A percentile compares a stretch with the other conserved stretches of the same genome.
These are phyloP conservation scores for Vicugna pacos DNA, from an alignment of 2,113 vertebrate genomes.

Conservation along the genomic window DNA sequence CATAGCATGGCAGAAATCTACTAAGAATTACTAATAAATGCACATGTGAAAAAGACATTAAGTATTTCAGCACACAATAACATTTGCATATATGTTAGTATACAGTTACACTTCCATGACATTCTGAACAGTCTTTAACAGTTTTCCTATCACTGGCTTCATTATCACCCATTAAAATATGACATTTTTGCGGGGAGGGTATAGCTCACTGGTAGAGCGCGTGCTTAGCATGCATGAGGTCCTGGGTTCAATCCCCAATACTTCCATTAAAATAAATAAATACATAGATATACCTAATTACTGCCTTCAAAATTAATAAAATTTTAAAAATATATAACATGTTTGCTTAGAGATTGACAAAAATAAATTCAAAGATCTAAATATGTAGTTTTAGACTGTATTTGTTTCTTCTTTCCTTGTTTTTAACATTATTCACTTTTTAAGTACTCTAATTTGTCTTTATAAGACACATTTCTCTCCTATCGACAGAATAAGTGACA, in stretches of 20 bases:
- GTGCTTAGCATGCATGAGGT: too few species aligned
- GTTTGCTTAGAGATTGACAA: neutral
- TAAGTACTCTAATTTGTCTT: slow-evolving; percentile 26
- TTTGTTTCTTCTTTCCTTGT: neutral
- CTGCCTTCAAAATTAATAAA: too few species aligned
- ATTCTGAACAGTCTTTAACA: neutral
- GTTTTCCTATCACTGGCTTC: neutral
- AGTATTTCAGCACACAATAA: neutral
- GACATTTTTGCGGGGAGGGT: neutral
- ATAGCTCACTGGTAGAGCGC: too few species aligned
- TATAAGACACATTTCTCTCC: slow-evolving; percentile 56
- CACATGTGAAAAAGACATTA: neutral
- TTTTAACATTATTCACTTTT: neutral
- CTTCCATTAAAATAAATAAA: too few species aligned
- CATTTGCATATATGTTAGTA: slow-evolving; percentile 13
- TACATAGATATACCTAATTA: too few species aligned
- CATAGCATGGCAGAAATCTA: neutral
- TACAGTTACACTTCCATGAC: neutral
- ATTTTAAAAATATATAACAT: too few species aligned
- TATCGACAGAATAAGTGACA: slow-evolving; percentile 42
- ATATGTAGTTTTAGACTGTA: neutral
- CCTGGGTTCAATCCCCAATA: too few species aligned
- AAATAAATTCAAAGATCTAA: slow-evolving; percentile 26
- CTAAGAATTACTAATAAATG: neutral
- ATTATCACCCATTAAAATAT: neutral